Evolutionary conservation across 2,797 vertebrate genomes (phyloP).

Genomic region (Molothrus ater): DNA sequence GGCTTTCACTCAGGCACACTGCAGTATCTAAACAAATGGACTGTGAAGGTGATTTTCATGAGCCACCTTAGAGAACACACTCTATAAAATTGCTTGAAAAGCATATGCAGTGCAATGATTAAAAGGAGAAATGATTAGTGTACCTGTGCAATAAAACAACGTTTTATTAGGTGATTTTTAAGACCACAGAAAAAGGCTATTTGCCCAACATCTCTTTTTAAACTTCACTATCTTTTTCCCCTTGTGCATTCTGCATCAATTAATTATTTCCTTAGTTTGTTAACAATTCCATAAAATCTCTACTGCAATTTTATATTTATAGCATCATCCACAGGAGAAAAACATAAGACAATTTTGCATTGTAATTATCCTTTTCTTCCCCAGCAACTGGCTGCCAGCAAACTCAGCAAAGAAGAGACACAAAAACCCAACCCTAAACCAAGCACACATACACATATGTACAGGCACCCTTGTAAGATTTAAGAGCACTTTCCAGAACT

Average conservation of each 20-base stretch:
- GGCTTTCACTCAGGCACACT: neutral
- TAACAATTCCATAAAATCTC: neutral
- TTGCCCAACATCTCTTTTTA: neutral
- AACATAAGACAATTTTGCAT: neutral
- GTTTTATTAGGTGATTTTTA: slow-evolving; percentile 36
- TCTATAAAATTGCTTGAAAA: slow-evolving; percentile 21
- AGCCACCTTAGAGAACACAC: slow-evolving; percentile 2
- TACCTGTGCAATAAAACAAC: neutral
- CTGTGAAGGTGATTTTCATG: slow-evolving; percentile 46
- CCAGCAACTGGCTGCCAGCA: neutral
- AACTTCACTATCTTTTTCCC: neutral
- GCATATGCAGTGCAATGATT: neutral
- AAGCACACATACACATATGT: neutral
- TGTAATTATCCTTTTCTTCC: neutral
- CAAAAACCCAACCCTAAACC: neutral
- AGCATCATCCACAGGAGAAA: slow-evolving; percentile 12
- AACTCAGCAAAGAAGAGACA: neutral
- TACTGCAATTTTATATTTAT: neutral
- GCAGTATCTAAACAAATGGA: slow-evolving; percentile 20
- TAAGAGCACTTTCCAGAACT: neutral
- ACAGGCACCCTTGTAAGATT: neutral
- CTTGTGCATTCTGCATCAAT: neutral
- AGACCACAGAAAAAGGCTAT: neutral
- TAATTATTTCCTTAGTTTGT: neutral
- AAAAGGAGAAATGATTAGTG: neutral